Conservation (phyloP, 2,113 vertebrate species). For the Microcebus lehilahytsara region DNA sequence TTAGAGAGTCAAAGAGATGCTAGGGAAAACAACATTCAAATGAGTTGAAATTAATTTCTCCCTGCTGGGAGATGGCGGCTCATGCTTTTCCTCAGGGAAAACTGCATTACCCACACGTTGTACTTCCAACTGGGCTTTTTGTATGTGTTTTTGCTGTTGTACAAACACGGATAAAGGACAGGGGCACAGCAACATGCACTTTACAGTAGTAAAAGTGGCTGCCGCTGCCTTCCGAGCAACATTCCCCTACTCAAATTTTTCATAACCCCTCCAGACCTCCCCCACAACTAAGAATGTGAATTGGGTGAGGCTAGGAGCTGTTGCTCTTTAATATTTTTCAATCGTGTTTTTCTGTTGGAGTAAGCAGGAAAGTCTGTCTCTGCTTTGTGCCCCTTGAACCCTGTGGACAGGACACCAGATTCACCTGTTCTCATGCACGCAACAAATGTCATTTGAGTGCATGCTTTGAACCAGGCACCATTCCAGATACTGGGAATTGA, state of each 20-base stretch:
- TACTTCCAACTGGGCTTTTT: not conserved
- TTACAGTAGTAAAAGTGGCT: not conserved
- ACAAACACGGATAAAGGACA: not conserved
- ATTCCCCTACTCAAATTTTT: not conserved
- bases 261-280: not conserved
- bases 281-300: not conserved
- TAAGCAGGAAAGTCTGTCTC: not conserved
- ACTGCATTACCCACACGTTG: not conserved
- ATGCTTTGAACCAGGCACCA: not conserved
- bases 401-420: not conserved
- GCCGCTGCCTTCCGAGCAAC: not conserved
- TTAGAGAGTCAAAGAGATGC: not conserved
- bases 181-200: not conserved
- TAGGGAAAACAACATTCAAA: not conserved
- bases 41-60: not conserved
- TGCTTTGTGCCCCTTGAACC: not conserved
- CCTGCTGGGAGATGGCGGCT: not conserved
- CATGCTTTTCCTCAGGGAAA: not conserved
- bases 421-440: not conserved
- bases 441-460: not conserved
- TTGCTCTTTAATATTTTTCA: not conserved
- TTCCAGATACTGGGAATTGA: not conserved
- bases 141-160: not conserved
- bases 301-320: not conserved
- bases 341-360: not conserved